Percentiles rank a stretch among this genome's conserved stretches.
Evolutionary conservation across 1,140 invertebrate species (phyloP).

Genomic region (Bactericera cockerelli): DNA sequence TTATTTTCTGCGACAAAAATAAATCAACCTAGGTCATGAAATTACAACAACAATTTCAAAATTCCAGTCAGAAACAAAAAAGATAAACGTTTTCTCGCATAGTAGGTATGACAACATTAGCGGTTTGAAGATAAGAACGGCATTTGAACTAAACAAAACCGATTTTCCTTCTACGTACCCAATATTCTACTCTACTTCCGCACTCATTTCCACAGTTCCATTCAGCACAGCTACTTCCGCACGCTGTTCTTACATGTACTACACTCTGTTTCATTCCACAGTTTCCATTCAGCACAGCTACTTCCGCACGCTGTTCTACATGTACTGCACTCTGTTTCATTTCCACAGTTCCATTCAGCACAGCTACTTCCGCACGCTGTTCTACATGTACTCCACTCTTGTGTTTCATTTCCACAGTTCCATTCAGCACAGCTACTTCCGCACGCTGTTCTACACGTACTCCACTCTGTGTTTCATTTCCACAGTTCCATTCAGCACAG

Average conservation of each 20-base stretch:
- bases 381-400: constrained; percentile 23
- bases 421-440: constrained; percentile 19
- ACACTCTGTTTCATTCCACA: constrained; percentile 22
- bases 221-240: constrained; percentile 19
- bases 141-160: too few relatives aligned
- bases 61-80: too few relatives aligned
- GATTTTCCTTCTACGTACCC: neutral
- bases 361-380: constrained; percentile 19
- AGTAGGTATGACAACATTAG: too few relatives aligned
- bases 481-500: constrained; percentile 20
- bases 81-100: too few relatives aligned
- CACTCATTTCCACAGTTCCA: constrained; percentile 22
- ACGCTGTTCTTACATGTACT: constrained; percentile 22
- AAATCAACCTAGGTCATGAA: too few relatives aligned
- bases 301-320: too few relatives aligned
- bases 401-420: constrained; percentile 15
- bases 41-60: too few relatives aligned
- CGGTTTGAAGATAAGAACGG: too few relatives aligned
- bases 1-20: too few relatives aligned
- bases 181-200: constrained; percentile 19
- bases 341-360: constrained; percentile 20
- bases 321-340: too few relatives aligned
- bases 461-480: neutral
- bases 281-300: too few relatives aligned
- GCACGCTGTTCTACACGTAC: constrained; percentile 7